Evolutionary conservation across 2,888 invertebrate genomes (phyloP), one percentile per base, ranked within the genome.

Genomic region (Mythimna impura): DNA sequence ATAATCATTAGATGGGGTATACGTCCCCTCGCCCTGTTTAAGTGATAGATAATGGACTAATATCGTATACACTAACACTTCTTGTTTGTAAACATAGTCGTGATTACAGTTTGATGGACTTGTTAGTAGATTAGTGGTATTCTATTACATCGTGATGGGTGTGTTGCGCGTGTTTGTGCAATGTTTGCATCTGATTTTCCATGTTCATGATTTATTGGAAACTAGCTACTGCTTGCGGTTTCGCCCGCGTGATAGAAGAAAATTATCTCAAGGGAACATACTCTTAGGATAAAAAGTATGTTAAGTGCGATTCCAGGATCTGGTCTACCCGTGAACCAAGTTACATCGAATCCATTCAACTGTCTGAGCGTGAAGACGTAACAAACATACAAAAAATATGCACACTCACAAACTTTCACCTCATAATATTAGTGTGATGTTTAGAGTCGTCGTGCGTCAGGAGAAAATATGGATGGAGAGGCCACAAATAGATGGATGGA

Each of bases 1-100:
- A 88, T 86, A 87, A 89, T 88, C 83, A 87, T 89, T 86, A 86
- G 80, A 87, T 71, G 72, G 14, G 82, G 83, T 82, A 68, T 79
- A 78, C 71, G 74, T 80, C 83, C 83, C 86, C 80, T 86, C 77
- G 71, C 73, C 80, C 63, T 81, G 80, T 78, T 82, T 82, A 85
- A 84, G 82, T 85, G 81, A 84, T 82, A 86, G 81, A 84, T 88
- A 87, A 87, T 85, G 81, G 80, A 83, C 82, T 83, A 81, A 79
- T 76, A 82, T 62, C 66, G 73, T 79, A 79, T 66, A 78, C 66
- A 75, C 80, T 82, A 74, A 78, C 78, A 82, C 73, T 85, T 76
- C 77, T 82, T 73, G 82, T 75, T 80, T 72, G 76, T 80, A 78
- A 83, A 73, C 76, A 73, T 77, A 66, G 58, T 78, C 62, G 66